Conservation (phyloP, 1,140 invertebrate species). For the Amphibalanus amphitrite region DNA sequence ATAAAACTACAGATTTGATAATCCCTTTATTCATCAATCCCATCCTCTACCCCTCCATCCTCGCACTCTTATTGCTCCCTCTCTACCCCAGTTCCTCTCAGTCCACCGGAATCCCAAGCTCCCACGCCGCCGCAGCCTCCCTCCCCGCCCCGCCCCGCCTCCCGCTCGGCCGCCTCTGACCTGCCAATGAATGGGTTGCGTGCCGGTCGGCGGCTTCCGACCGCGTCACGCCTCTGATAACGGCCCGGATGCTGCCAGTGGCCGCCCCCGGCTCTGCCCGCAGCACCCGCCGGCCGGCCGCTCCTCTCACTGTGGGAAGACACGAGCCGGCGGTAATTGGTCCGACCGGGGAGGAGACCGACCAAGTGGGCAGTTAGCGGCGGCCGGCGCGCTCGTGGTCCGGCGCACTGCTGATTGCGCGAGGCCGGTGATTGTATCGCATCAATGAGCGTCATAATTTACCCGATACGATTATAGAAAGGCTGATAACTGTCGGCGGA, state of each 20-base stretch:
- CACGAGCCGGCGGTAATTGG: not conserved
- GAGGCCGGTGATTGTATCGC: not conserved
- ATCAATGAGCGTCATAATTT: not conserved
- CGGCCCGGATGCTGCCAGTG: not conserved
- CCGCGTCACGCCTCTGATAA: not conserved
- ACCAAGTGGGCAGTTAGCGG: not conserved
- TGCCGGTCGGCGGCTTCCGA: not conserved
- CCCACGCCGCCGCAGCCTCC: too few relatives aligned
- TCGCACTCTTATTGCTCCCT: too few relatives aligned
- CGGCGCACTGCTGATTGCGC: not conserved
- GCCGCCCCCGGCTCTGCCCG: too few relatives aligned
- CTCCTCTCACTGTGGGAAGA: not conserved
- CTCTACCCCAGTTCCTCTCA: too few relatives aligned
- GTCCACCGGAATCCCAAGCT: too few relatives aligned
- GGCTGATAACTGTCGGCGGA: not conserved
- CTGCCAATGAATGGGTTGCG: not conserved
- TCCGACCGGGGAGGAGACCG: too few relatives aligned
- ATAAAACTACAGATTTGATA: too few relatives aligned
- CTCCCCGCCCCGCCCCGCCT: too few relatives aligned
- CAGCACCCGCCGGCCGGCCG: not conserved
- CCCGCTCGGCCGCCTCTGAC: too few relatives aligned
- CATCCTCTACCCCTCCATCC: too few relatives aligned
- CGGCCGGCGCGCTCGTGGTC: not conserved
- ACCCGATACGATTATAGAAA: conserved; percentile 1
- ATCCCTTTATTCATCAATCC: too few relatives aligned